Evolutionary conservation across 2,888 invertebrate species (phyloP).

Genomic region (Hemicrepidius hirtus): DNA sequence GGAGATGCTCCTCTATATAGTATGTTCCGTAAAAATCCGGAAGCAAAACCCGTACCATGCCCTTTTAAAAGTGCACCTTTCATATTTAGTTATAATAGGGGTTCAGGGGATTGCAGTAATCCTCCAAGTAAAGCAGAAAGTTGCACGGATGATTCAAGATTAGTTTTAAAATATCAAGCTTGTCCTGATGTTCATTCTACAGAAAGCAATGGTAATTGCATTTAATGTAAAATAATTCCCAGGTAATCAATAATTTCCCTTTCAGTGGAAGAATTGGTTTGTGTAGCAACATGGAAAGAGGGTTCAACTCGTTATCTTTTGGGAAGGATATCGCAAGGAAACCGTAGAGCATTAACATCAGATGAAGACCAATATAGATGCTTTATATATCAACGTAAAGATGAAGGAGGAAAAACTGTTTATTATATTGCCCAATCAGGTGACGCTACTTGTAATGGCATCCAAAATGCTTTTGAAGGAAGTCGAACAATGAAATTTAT

Average conservation of each 20-base stretch:
- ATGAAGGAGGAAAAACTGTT: slow-evolving; percentile 73
- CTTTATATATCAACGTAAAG: slow-evolving; percentile 82
- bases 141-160: slow-evolving; percentile 87
- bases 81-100: slow-evolving; percentile 86
- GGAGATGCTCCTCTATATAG: slow-evolving; percentile 84
- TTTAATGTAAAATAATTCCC: neutral
- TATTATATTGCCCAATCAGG: slow-evolving; percentile 85
- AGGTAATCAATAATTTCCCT: neutral
- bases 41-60: slow-evolving; percentile 80
- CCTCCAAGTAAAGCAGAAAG: slow-evolving; percentile 88
- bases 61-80: slow-evolving; percentile 89
- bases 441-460: slow-evolving; percentile 86
- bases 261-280: slow-evolving; percentile 86
- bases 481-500: slow-evolving; percentile 86
- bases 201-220: slow-evolving; percentile 81
- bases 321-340: slow-evolving; percentile 80
- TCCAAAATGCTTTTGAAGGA: slow-evolving; percentile 85
- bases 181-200: slow-evolving; percentile 86
- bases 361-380: slow-evolving; percentile 89
- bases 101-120: slow-evolving; percentile 83
- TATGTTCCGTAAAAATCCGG: slow-evolving; percentile 83
- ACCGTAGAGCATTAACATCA: slow-evolving; percentile 75
- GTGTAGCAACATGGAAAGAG: slow-evolving; percentile 89
- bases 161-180: slow-evolving; percentile 88
- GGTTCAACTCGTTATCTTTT: slow-evolving; percentile 87